Base-by-base conservation (phyloP, 2,797 vertebrate species). In the Astyanax mexicanus region DNA sequence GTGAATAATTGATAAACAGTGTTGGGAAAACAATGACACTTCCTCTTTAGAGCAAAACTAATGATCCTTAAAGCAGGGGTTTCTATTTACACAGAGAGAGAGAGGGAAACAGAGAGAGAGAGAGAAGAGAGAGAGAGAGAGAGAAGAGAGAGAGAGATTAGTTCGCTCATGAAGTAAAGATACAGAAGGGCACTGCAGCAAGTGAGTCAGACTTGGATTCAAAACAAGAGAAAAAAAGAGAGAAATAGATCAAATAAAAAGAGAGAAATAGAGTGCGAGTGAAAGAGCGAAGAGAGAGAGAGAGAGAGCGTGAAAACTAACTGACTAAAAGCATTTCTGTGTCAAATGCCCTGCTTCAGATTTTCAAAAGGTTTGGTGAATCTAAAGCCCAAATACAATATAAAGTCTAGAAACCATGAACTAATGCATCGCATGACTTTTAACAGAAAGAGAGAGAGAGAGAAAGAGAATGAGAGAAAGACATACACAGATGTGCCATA, bases 1-100 rank as follows among this genome's bases (percentile, higher is more conserved):
- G 58, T 85, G 71, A 80, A 81, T 85, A 81, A 83, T 83, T 83
- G 79, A 83, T 83, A 77, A 81, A 60, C 55, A 44, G 37, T 81
- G 77, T 81, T 85, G 74, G 65, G 58, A 68, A 84, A 82, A 85
- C 68, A 79, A 77, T 75, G 83, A 78, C 81, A 75, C 74, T 75
- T 78, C 64, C 74, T 79, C 57, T 83, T 81, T 83, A 71, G 17
- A 71, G 64, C 71, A 61, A 79, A 57, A 79, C 74, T 83, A 84
- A 84, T 81, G 72, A 83, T 78, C 71, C 64, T 67, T 49, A 58
- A 66, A 69, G 66, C 69, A 69, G 37, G 38, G 72, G 66, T 37
- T 73, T 42, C 27, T 58, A 60, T 52, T 49, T 49, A 70, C 42
- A 45, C 32, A 70, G 11, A 47, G 32, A 61, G 49, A 21, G 19